These are phyloP conservation scores for Daktulosphaira vitifoliae DNA, from an alignment of 1,140 invertebrate genomes.

Conservation along the genomic window DNA sequence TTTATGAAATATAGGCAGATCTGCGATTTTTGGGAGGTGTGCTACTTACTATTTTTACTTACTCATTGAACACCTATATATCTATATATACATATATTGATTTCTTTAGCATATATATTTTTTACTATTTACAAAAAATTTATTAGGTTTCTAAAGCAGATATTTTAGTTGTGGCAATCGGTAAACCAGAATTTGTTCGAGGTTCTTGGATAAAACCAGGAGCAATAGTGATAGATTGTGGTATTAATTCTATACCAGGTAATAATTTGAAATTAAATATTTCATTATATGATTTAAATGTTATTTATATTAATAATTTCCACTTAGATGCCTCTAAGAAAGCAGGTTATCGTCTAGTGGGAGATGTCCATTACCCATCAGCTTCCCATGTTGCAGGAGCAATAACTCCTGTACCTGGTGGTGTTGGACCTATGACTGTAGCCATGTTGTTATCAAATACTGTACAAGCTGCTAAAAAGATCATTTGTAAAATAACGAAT, in stretches of 20 bases:
- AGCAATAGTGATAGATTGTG: conserved; percentile 98
- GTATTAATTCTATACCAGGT: conserved; percentile 92
- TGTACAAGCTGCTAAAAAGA: conserved; percentile 65
- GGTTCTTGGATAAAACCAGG: conserved; percentile 96
- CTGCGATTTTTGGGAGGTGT: no score
- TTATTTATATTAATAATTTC: conserved; percentile 23
- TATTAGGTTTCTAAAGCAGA: conserved; percentile 65
- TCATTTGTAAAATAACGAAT: conserved; percentile 49
- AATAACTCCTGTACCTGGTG: conserved; percentile 96
- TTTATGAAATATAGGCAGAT: background rate
- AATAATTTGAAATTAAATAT: conserved; percentile 39
- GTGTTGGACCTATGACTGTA: conserved; percentile 97
- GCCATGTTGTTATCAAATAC: conserved; percentile 97
- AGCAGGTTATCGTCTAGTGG: conserved; percentile 75
- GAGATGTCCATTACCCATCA: conserved; percentile 85
- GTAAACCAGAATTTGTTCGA: conserved; percentile 82
- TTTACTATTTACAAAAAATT: conserved; percentile 40
- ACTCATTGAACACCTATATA: no score
- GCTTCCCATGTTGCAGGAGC: conserved; percentile 69
- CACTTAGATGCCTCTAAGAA: conserved; percentile 70
- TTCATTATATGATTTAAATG: no score
- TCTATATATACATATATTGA: no score
- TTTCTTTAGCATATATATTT: no score
- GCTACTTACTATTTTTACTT: no score
- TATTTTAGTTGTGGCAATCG: conserved; percentile 93